Conservation (phyloP, 1,140 invertebrate species). For the Aphis gossypii region DNA sequence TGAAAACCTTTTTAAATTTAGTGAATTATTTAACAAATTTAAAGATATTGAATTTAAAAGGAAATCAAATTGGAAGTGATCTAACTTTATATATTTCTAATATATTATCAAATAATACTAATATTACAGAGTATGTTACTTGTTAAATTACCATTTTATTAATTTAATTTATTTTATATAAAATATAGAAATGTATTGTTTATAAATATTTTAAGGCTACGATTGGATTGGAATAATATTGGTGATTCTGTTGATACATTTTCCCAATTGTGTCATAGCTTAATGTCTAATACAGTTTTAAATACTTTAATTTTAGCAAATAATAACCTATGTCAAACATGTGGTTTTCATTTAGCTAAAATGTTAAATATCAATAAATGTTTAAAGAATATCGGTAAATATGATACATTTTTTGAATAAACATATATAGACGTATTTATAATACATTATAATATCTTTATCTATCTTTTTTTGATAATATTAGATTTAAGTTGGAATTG, state of each 20-base stretch:
- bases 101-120: conserved; percentile 7
- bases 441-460: background rate
- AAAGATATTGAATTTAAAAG: conserved; percentile 31
- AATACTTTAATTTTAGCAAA: conserved; percentile 18
- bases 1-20: conserved; percentile 13
- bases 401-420: background rate
- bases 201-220: conserved; percentile 16
- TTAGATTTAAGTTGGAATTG: conserved; percentile 52
- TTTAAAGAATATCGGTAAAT: conserved; percentile 43
- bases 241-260: conserved; percentile 35
- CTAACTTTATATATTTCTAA: conserved; percentile 13
- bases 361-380: conserved; percentile 3
- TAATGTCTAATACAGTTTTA: conserved; percentile 35
- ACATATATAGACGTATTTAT: too few species aligned
- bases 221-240: conserved; percentile 43
- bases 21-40: background rate
- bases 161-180: background rate
- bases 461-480: background rate
- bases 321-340: conserved; percentile 25
- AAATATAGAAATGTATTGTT: background rate
- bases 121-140: conserved; percentile 36
- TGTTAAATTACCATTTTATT: background rate
- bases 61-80: conserved; percentile 31
- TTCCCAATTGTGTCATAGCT: conserved; percentile 26
- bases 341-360: conserved; percentile 16